These are phyloP conservation scores for Sphinx pinastri DNA, from an alignment of 2,888 invertebrate species.

Conservation along the genomic window DNA sequence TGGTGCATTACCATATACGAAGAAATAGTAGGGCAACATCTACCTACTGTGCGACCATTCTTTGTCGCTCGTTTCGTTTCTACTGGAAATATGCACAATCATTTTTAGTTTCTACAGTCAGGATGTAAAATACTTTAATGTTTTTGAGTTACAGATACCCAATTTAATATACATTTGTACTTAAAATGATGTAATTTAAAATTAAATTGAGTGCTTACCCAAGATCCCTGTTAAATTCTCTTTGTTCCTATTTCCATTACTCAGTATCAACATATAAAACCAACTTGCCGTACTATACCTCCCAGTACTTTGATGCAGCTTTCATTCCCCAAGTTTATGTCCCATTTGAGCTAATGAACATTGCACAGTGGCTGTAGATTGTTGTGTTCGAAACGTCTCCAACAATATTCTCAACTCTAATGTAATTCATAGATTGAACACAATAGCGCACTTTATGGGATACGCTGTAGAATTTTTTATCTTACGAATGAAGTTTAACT, in stretches of 20 bases:
- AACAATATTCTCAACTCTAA: constrained; percentile 13
- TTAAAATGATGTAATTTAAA: no score
- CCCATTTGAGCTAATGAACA: constrained; percentile 27
- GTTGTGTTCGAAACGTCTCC: constrained; percentile 12
- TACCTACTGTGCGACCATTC: not conserved
- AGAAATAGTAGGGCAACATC: not conserved
- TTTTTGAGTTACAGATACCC: no score
- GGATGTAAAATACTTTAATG: no score
- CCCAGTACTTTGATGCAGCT: not conserved
- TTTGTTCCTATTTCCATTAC: no score
- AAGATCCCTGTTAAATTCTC: no score
- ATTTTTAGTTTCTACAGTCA: not conserved
- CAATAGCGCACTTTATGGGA: not conserved
- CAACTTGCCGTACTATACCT: not conserved
- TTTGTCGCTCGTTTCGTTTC: no score
- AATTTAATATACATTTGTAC: no score
- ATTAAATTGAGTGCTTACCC: no score
- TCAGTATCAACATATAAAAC: no score
- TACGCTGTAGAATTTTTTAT: no score
- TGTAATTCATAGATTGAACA: constrained; percentile 19
- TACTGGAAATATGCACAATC: not conserved
- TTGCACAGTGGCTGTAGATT: constrained; percentile 25
- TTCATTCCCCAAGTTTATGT: constrained; percentile 19
- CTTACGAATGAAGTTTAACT: not conserved
- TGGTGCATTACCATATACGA: no score